Conservation (phyloP, 2,113 vertebrate genomes). For the Neopipo cinnamomea region DNA sequence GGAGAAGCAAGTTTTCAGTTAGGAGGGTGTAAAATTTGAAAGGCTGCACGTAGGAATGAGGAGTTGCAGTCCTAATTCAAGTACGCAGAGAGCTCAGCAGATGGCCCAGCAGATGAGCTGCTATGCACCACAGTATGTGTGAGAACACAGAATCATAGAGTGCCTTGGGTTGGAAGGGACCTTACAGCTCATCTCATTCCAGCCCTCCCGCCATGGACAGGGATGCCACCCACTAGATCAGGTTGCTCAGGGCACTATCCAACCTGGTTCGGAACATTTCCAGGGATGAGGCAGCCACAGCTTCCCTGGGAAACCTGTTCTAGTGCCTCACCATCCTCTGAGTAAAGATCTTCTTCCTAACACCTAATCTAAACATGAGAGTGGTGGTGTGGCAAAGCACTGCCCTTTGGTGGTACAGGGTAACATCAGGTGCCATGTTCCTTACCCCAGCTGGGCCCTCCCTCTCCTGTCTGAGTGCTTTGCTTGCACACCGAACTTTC, state of each 20-base stretch:
- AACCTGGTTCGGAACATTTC: background rate
- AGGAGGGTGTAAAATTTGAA: slow-evolving; percentile 12
- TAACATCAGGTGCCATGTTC: background rate
- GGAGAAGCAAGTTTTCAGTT: background rate
- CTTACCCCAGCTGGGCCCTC: background rate
- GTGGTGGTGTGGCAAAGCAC: background rate
- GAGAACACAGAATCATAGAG: background rate
- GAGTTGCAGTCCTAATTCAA: background rate
- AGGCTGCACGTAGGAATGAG: background rate
- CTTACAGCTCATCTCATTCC: background rate
- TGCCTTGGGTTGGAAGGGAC: background rate
- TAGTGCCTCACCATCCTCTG: background rate
- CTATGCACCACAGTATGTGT: background rate
- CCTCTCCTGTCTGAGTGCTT: background rate
- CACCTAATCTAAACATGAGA: background rate
- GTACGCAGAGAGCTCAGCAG: background rate
- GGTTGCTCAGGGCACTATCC: background rate
- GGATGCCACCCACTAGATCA: background rate
- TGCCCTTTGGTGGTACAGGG: background rate
- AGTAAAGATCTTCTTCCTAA: background rate
- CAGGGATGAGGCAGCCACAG: background rate
- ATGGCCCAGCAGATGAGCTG: slow-evolving; percentile 52
- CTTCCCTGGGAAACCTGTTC: background rate
- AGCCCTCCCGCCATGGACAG: background rate
- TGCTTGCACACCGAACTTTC: background rate